Evolutionary conservation across 2,797 vertebrate genomes (phyloP), one percentile per base, ranked within the genome.

Genomic region (Anniella stebbinsi): DNA sequence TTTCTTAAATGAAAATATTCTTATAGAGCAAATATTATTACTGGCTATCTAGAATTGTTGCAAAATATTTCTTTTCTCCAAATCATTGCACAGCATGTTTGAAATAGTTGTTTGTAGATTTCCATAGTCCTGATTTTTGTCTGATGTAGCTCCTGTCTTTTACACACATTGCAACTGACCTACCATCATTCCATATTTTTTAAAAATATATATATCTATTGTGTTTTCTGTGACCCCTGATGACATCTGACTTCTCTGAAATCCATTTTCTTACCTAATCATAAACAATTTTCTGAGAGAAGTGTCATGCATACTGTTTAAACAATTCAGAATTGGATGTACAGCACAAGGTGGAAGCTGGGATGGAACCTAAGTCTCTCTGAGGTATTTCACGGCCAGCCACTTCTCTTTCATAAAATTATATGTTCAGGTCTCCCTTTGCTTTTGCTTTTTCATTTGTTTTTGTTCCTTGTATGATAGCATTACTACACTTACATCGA

Each of bases 351-450:
- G 38, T 80, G 84, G 90, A 21, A 38, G 41, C 25, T 18, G 66
- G 66, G 0, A 12, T 25, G 0, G 17, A 45, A 38, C 11, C 0
- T 41, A 33, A 72, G 3, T 81, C 36, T 51, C 10, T 63, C 45
- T 2, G 3, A 1, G 41, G 45, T n/a, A 63, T 36, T 41, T 8
- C 0, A 13, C 75, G 0, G 51, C 0, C 63, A 4, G 1, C 73
- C 80, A 60, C 2, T 86, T 25, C 38, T 89, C 4, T 69, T n/a
- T 89, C 25, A 25, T 41, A 28, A 60, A 84, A 25, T 90, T 51
- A 1, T 36, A 18, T 0, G 3, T 33, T 70, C 15, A 11, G 17
- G 30, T 33, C 33, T 0, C 82, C 23, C 87, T 9, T 0, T 70
- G 45, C 63, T 38, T 85, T 28, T 0, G 76, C 1, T 81, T 90